Conservation (phyloP, 2,888 invertebrate species). For the Phaedon cochleariae region DNA sequence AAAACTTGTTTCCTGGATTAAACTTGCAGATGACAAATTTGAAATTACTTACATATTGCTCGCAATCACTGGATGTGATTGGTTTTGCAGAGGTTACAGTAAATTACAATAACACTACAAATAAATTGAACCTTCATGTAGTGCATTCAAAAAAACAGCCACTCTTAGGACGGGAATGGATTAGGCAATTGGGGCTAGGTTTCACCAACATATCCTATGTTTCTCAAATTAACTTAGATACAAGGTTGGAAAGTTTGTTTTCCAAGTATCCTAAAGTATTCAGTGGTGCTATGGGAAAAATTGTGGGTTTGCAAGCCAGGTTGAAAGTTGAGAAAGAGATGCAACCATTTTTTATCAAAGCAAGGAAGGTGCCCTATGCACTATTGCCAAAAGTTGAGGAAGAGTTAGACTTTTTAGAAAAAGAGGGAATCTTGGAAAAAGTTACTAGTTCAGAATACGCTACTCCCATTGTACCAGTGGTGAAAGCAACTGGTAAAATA, state of each 20-base stretch:
- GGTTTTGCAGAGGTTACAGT: slow-evolving; percentile 14
- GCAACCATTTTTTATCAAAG: slow-evolving; percentile 30
- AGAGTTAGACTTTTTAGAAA: slow-evolving; percentile 23
- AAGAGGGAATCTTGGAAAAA: slow-evolving; percentile 33
- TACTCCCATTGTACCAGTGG: slow-evolving; percentile 33
- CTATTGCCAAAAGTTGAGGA: slow-evolving; percentile 5
- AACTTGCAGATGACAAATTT: background rate
- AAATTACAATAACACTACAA: background rate
- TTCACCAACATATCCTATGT: too few relatives aligned
- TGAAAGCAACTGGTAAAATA: slow-evolving; percentile 29
- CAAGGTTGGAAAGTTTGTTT: slow-evolving; percentile 1
- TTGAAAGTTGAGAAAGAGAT: slow-evolving; percentile 15
- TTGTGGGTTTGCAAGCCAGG: slow-evolving; percentile 14
- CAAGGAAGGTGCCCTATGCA: slow-evolving; percentile 25
- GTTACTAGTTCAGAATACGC: slow-evolving; percentile 34
- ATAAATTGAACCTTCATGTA: slow-evolving; percentile 25
- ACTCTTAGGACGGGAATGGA: slow-evolving; percentile 37
- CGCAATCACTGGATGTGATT: slow-evolving; percentile 23
- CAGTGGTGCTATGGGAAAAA: slow-evolving; percentile 27
- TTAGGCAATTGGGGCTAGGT: background rate
- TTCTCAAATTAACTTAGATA: too few relatives aligned
- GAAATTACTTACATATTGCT: slow-evolving; percentile 24
- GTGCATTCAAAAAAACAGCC: slow-evolving; percentile 39
- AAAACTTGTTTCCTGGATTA: background rate
- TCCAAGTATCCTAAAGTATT: slow-evolving; percentile 6